Base-by-base conservation (phyloP, 2,113 vertebrate species). In the Cettia cetti region DNA sequence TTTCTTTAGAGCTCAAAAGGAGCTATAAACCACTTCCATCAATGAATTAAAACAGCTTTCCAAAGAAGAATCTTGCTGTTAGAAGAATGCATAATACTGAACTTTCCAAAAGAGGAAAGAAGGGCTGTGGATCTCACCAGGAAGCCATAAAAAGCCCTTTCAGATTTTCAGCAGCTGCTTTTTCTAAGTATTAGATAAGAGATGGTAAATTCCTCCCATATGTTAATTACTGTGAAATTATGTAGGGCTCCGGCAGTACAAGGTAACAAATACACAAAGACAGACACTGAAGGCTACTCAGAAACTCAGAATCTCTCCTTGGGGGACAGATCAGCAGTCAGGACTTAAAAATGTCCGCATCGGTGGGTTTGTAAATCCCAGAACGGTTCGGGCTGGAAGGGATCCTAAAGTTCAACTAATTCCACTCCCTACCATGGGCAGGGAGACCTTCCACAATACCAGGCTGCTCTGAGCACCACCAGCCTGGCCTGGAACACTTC, bases 21-120 rank as follows among this genome's bases (percentile, higher is more conserved):
- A 96, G 84, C 75, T 79, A 66, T 85, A 95, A 97, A 91, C 83
- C 56, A 69, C 77, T 90, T 82, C 84, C 70, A 82, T 69, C 95
- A 96, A 91, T 2, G 3, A 83, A 78, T 40, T 37, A 61, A 85
- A 93, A 77, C 8, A 65, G 75, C 61, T 85, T 89, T 86, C 63
- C 70, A 59, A 47, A 56, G 33, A 90, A 76, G 20, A 71, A 60
- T 78, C 74, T 76, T 33, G 31, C 72, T 75, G 65, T 75, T 90
- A 64, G 20, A 26, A 86, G 54, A 94, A 80, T n/a, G 56, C 60
- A 56, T 40, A 93, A 78, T 16, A 23, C 11, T 3, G 8, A 68
- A 83, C 23, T 19, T 77, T 70, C 63, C 42, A 33, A 75, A 82
- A 45, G 77, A 2, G 2, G 59, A 66, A 82, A 57, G 33, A 68